A percentile compares a stretch with the other conserved stretches of the same genome.
Conservation (phyloP, 2,888 invertebrate species). For the Schizaphis graminum region DNA sequence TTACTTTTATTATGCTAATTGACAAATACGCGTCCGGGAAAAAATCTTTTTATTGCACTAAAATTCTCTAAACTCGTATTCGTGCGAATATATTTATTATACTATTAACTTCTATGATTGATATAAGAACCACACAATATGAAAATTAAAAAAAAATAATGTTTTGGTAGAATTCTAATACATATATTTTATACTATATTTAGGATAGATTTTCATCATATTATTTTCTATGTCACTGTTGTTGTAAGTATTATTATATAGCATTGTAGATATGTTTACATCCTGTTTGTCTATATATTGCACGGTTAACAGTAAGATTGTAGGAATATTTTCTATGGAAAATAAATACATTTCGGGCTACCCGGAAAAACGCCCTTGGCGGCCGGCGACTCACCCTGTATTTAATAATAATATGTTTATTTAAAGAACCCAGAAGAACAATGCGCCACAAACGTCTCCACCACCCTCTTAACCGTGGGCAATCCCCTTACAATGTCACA, state of each 20-base stretch:
- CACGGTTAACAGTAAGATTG: background rate
- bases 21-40: background rate
- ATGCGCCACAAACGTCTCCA: background rate
- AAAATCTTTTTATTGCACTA: background rate
- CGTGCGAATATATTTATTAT: background rate
- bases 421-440: constrained; percentile 62
- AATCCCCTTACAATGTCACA: constrained; percentile 6
- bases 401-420: constrained; percentile 46
- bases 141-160: background rate
- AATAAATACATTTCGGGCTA: background rate
- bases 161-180: background rate
- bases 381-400: background rate
- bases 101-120: background rate
- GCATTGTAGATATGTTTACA: background rate
- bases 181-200: background rate
- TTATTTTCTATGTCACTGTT: background rate
- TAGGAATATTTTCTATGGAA: background rate
- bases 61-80: background rate
- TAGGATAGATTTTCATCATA: background rate
- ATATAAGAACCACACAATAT: background rate
- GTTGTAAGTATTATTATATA: background rate
- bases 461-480: constrained; percentile 15
- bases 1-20: background rate
- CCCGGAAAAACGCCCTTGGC: background rate
- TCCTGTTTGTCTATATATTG: background rate